A percentile compares a stretch with the other conserved stretches of the same genome.
Evolutionary conservation across 2,888 invertebrate species (phyloP).

Genomic region (Sinopyrophorus schimmeli): DNA sequence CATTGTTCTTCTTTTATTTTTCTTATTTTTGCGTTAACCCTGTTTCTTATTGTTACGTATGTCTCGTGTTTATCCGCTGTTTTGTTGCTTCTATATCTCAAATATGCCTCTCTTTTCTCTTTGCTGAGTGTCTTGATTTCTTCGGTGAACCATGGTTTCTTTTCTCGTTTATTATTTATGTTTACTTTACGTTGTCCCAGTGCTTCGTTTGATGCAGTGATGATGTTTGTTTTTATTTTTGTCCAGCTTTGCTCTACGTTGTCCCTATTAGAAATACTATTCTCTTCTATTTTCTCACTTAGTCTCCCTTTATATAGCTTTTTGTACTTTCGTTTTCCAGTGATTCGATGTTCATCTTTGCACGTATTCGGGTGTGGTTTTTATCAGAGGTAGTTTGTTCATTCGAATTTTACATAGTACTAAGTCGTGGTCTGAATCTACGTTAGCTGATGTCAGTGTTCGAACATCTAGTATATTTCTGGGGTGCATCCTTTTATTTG

Average conservation of each 20-base stretch:
- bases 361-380: not conserved
- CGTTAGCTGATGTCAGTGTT: not conserved
- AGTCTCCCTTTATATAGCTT: not conserved
- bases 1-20: too few species aligned
- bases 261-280: not conserved
- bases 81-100: too few species aligned
- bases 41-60: too few species aligned
- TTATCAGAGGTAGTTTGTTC: too few species aligned
- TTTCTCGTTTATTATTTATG: slow-evolving; percentile 5
- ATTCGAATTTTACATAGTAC: not conserved
- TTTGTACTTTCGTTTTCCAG: slow-evolving; percentile 5
- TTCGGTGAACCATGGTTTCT: slow-evolving; percentile 3
- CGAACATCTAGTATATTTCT: slow-evolving; percentile 1
- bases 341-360: too few species aligned
- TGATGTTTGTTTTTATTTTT: slow-evolving; percentile 5
- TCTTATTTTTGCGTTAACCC: too few species aligned
- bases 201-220: slow-evolving; percentile 5
- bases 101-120: too few species aligned
- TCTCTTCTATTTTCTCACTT: slow-evolving; percentile 1
- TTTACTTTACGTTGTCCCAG: slow-evolving; percentile 1
- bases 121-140: not conserved
- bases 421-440: not conserved
- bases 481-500: not conserved
- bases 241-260: slow-evolving; percentile 1
- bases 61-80: too few species aligned